Base-by-base conservation (phyloP, 2,888 invertebrate genomes). In the Ctena decussata region DNA sequence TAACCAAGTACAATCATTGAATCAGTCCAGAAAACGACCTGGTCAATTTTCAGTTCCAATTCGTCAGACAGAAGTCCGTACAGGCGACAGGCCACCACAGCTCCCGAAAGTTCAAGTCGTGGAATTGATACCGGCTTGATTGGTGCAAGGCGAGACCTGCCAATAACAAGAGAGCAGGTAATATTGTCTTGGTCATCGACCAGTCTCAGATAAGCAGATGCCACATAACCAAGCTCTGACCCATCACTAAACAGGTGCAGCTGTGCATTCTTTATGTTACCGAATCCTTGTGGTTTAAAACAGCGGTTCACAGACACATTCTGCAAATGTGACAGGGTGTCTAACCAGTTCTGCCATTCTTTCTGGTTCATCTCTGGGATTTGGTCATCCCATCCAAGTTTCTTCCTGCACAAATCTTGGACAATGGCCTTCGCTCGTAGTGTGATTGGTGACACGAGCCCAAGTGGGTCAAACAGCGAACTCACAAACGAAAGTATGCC, bases 381-480 rank as follows among this genome's bases (percentile, higher is more conserved):
- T 32, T 32, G 15, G n/a, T 72, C 11, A 44, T 49, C 12, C 0
- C 77, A 77, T 24, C 39, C 85, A 37, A 84, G 15, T 30, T 84
- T 74, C 49, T 46, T 15, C 60, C 72, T 80, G 74, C 83, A 89
- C 6, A 86, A 30, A 12, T 79, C 57, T 69, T 90, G 91, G 21
- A 86, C 30, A 27, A 91, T 49, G 11, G 27, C 24, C 65, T 84
- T 89, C 18, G 86, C 87, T 27, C 53, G 53, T 18, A 91, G 65
- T 21, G 80, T 74, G 37, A 81, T 57, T 39, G 84, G 87, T n/a
- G 86, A 44, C 18, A 84, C 82, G 35, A 90, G 49, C 49, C 90
- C 89, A 39, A 90, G 77, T n/a, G 89, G 89, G 70, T 86, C 89
- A 70, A 76, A 90, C 21, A 89, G 32, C 18, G 90, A 85, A 75